Evolutionary conservation across 2,888 invertebrate species (phyloP), one percentile per base, ranked within the genome.

Genomic region (Lucinisca nassula): DNA sequence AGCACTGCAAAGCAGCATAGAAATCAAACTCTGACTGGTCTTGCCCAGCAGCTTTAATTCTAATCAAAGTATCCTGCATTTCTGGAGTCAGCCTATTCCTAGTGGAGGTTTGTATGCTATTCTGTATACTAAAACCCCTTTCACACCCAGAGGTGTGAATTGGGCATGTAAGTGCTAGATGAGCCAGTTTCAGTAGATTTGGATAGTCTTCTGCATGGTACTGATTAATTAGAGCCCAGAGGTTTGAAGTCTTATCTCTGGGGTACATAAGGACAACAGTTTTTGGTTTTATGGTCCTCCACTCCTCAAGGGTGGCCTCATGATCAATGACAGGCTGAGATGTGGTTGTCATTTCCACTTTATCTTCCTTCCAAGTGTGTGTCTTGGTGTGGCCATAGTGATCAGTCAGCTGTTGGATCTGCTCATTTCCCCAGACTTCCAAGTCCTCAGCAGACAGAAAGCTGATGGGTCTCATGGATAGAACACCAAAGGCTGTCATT

Each of bases 81-180:
- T 55, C 37, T 14, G 55, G 35, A 24, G 77, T 58, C 27, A 77
- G n/a, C n/a, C 77, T 51, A 77, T 77, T 77, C 45, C 37, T 55
- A 21, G 49, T 58, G 2, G 55, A 58, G 30, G 76, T 76, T 10
- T 30, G 27, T 14, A 76, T 55, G 21, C 32, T 76, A 32, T 73
- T 76, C 32, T 76, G 76, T 21, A 76, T 49, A 32, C 51, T 76
- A n/a, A 77, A 77, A 6, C 58, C 77, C 49, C 77, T 77, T 38
- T 77, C 77, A 77, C 77, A 77, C 0, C 35, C 77, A 77, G 32
- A 58, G 2, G 77, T 77, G 37, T 77, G 77, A 32, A 77, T 37
- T 27, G 55, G 77, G 30, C 35, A 30, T 24, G 77, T 58, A 12
- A 77, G 21, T 21, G 77, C 77, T 30, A 77, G 30, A 24, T 27